These are phyloP conservation scores for Microplitis demolitor DNA, from an alignment of 1,140 invertebrate species.

Conservation along the genomic window DNA sequence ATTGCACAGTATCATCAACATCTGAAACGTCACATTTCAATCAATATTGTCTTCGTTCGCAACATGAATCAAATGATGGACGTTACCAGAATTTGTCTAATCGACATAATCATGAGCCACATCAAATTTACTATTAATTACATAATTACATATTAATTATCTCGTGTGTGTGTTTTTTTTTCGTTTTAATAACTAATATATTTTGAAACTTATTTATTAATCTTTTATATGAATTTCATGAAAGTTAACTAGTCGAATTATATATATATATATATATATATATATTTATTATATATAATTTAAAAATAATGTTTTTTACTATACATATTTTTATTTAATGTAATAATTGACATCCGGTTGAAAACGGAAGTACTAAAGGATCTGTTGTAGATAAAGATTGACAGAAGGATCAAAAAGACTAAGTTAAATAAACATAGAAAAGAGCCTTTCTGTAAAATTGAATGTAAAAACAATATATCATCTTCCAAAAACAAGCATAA, in stretches of 20 bases:
- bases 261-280: too few species aligned
- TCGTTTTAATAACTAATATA: not conserved
- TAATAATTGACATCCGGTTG: conserved; percentile 35
- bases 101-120: conserved; percentile 44
- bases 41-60: conserved; percentile 40
- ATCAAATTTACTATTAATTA: conserved; percentile 49
- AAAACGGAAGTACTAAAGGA: conserved; percentile 38
- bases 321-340: not conserved
- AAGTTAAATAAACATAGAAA: conserved; percentile 49
- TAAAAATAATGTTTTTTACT: not conserved
- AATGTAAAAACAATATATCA: conserved; percentile 54
- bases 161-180: not conserved
- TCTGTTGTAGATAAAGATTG: conserved; percentile 29
- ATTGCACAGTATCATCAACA: conserved; percentile 48
- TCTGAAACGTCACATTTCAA: conserved; percentile 38
- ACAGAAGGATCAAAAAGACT: conserved; percentile 38
- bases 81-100: conserved; percentile 41
- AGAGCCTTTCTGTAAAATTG: conserved; percentile 47
- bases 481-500: conserved; percentile 25
- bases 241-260: not conserved
- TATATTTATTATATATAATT: too few species aligned
- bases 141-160: not conserved
- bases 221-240: conserved; percentile 1
- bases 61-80: conserved; percentile 41
- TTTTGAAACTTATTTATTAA: not conserved